Evolutionary conservation across 1,140 invertebrate species (phyloP), one percentile per base, ranked within the genome.

Genomic region (Bathynomus jamesi): DNA sequence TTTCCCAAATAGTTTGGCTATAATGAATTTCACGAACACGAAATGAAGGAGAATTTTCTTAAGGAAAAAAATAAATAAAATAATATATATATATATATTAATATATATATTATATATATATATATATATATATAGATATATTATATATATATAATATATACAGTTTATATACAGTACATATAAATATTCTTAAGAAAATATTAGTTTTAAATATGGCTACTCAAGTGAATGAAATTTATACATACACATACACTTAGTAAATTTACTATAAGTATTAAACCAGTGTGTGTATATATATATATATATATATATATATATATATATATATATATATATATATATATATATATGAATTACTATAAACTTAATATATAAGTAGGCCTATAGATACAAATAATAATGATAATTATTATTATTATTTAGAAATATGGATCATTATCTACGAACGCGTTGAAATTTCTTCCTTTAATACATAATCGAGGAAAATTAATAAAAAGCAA

Each of bases 101-200:
- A 53, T 53, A 53, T 53, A 53, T 53, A 53, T 53, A 53, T 53
- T 53, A 53, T 53, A 53, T 53, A 53, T 53, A 53, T 53, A 53
- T 53, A 53, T 53, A 53, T 53, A 53, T 53, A 53, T 53, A 53
- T 53, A 53, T 53, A 53, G 13, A 53, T 53, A 53, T 53, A 53
- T 53, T 17, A 53, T 53, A 53, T 53, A 53, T 53, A 53, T 53
- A 53, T 53, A 53, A 53, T 53, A 53, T 53, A 53, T 53, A 53
- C 21, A 53, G n/a, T 53, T 17, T 53, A 53, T 53, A 53, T 53
- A 53, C 21, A 53, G 17, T 40, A 40, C 7, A 8, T n/a, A 40
- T 40, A 8, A 40, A 40, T 40, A 17, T 40, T 40, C 32, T 17
- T 40, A n/a, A n/a, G n/a, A n/a, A n/a, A n/a, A n/a, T n/a, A n/a